Evolutionary conservation across 2,113 vertebrate genomes (phyloP).

Genomic region (Pipa parva): DNA sequence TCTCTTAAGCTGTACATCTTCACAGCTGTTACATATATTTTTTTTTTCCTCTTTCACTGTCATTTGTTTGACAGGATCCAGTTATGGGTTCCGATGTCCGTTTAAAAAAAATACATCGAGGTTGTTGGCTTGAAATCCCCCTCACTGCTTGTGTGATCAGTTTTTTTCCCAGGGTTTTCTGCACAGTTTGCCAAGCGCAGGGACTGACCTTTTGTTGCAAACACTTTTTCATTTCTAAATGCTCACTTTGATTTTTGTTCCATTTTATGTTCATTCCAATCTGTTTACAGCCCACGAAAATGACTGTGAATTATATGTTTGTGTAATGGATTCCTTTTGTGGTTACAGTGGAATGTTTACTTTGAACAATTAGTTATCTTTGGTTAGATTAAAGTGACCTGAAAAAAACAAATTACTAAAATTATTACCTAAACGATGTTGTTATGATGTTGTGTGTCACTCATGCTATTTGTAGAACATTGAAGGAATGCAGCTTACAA

Average conservation of each 20-base stretch:
- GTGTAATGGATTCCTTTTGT: slow-evolving; percentile 85
- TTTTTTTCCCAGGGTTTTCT: slow-evolving; percentile 88
- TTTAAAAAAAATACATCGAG: slow-evolving; percentile 85
- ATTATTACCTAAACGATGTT: slow-evolving; percentile 73
- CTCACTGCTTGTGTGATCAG: slow-evolving; percentile 79
- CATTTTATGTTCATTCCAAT: slow-evolving; percentile 86
- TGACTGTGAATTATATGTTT: slow-evolving; percentile 92
- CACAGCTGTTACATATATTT: slow-evolving; percentile 75
- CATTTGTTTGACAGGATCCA: slow-evolving; percentile 87
- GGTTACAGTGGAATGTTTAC: slow-evolving; percentile 79
- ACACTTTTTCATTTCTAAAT: slow-evolving; percentile 86
- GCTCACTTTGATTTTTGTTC: slow-evolving; percentile 88
- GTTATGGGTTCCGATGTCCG: slow-evolving; percentile 88
- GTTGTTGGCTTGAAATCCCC: slow-evolving; percentile 81
- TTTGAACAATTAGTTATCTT: slow-evolving; percentile 84
- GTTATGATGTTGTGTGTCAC: slow-evolving; percentile 50
- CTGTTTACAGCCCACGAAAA: slow-evolving; percentile 86
- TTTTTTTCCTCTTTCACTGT: slow-evolving; percentile 68
- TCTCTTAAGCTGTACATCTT: slow-evolving; percentile 76
- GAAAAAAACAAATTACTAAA: slow-evolving; percentile 65
- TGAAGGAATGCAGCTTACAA: background rate
- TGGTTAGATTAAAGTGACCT: slow-evolving; percentile 78
- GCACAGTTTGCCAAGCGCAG: slow-evolving; percentile 81
- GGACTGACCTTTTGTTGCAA: slow-evolving; percentile 87
- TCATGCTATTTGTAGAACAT: background rate